Percentiles rank a stretch among this genome's conserved stretches.
Evolutionary conservation across 2,797 vertebrate genomes (phyloP).

Genomic region (Oceanodroma leucorhoa): DNA sequence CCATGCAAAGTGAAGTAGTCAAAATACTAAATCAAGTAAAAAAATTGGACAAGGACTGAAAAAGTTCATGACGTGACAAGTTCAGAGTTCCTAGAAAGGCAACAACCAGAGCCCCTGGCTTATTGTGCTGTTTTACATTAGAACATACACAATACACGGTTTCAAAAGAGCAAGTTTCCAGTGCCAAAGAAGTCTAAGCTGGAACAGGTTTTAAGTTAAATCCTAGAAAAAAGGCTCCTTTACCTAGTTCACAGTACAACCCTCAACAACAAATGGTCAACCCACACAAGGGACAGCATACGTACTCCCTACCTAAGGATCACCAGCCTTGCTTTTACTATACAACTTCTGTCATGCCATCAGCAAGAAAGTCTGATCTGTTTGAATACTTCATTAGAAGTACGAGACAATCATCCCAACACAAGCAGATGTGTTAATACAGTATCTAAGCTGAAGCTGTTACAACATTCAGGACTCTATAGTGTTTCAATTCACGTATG

Average conservation of each 20-base stretch:
- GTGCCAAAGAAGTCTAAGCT: background rate
- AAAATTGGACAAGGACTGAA: background rate
- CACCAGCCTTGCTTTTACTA: background rate
- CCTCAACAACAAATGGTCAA: background rate
- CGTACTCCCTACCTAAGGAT: background rate
- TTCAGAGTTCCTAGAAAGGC: background rate
- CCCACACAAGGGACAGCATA: background rate
- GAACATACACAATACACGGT: background rate
- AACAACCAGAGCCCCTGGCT: background rate
- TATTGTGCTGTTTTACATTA: background rate
- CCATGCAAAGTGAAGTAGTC: background rate
- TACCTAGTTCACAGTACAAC: background rate
- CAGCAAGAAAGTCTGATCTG: background rate
- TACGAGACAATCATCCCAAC: fast-evolving
- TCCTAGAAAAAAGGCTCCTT: background rate
- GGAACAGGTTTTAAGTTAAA: background rate
- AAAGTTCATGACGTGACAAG: background rate
- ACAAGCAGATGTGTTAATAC: fast-evolving
- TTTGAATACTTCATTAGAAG: background rate
- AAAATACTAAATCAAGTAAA: background rate
- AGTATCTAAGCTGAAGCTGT: fast-evolving
- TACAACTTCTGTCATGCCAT: fast-evolving
- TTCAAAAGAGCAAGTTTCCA: background rate
- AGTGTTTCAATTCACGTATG: fast-evolving
- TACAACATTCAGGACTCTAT: too few species aligned